Conservation (phyloP, 2,797 vertebrate species). For the Microchirus variegatus region DNA sequence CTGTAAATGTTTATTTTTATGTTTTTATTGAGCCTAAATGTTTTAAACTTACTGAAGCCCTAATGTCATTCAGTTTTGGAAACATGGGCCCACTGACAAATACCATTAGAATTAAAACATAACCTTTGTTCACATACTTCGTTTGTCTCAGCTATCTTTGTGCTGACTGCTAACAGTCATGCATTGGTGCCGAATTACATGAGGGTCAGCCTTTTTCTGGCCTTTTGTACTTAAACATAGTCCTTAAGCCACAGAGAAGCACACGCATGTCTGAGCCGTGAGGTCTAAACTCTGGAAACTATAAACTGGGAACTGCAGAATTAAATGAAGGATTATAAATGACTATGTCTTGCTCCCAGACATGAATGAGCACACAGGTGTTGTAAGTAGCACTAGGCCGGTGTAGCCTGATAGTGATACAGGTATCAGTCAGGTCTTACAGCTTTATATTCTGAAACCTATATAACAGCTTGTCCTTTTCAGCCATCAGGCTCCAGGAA, state of each 20-base stretch:
- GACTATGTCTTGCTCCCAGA: not conserved
- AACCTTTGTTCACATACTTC: not conserved
- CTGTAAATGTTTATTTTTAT: too few species aligned
- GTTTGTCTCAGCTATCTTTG: slow-evolving; percentile 4
- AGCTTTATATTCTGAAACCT: slow-evolving; percentile 18
- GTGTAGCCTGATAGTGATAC: slow-evolving; percentile 1
- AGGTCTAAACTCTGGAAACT: not conserved
- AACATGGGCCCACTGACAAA: not conserved
- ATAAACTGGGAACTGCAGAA: not conserved
- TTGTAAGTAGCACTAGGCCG: slow-evolving; percentile 5
- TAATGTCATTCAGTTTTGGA: not conserved
- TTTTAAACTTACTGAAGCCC: too few species aligned
- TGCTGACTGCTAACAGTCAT: not conserved
- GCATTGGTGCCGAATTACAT: not conserved
- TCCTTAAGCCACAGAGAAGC: not conserved
- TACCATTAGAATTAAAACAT: slow-evolving; percentile 3
- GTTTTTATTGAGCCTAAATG: too few species aligned
- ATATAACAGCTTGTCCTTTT: slow-evolving; percentile 17
- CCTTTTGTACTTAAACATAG: not conserved
- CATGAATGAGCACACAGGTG: not conserved
- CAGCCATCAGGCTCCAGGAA: slow-evolving; percentile 20
- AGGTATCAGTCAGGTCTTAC: not conserved
- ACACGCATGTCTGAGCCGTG: too few species aligned
- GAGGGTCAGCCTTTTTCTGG: not conserved
- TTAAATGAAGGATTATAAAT: not conserved